Evolutionary conservation across 2,797 vertebrate genomes (phyloP), one percentile per base, ranked within the genome.

Genomic region (Chaetophractus vellerosus): DNA sequence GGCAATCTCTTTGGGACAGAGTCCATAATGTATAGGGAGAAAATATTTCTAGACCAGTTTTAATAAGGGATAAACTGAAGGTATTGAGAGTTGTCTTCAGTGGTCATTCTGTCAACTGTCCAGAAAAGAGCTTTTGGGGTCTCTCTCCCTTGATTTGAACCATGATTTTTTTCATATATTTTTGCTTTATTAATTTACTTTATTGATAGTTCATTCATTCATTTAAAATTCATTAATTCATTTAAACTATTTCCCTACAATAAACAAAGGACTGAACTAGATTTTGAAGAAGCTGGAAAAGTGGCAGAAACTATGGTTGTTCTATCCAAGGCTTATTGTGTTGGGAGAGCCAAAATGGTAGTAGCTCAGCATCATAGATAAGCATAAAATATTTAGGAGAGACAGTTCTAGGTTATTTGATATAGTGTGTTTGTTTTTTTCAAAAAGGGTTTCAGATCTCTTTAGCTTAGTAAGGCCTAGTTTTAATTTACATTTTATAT

Each of bases 351-450:
- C 38, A 74, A 45, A 52, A 68, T 86, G 86, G 7, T 48, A 87
- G 68, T 69, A 72, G 11, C 2, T 6, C 48, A 16, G 45, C 10
- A 26, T 88, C 10, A 76, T 55, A 84, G 57, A 50, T 71, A 75
- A 52, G 18, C 8, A 55, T 52, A 45, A 86, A 69, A 59, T 85
- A 86, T 41, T 4, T 61, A 76, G 41, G 61, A 45, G 6, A 85
- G 23, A 55, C 19, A 5, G 48, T 6, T 50, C 19, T 41, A 81
- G 78, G 26, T 36, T 91, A 64, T 69, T 48, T 76, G 16, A 90
- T 91, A 71, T 21, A 88, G 19, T 80, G 33, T n/a, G n/a, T n/a
- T n/a, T 57, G 59, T 10, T 50, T 91, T 88, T 88, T 71, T 94
- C 11, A 38, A 57, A 82, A 78, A 68, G 28, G 14, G 1, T 41